Evolutionary conservation across 2,888 invertebrate genomes (phyloP).

Genomic region (Eudasyphora cyanicolor): DNA sequence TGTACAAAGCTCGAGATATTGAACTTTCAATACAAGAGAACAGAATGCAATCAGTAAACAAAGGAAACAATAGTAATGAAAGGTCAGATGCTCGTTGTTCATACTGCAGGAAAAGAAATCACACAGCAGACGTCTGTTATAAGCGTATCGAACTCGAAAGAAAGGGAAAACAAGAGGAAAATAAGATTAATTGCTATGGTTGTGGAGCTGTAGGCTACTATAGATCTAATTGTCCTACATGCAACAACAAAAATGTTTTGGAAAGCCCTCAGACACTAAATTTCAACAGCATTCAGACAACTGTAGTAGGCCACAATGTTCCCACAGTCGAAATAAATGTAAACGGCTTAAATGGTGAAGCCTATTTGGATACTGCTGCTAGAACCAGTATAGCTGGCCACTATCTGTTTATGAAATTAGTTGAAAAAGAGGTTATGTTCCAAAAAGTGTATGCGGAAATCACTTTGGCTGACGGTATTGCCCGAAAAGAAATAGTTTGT

Average conservation of each 20-base stretch:
- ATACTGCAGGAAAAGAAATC: slow-evolving; percentile 35
- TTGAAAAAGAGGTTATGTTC: too few species aligned
- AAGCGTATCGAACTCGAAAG: too few species aligned
- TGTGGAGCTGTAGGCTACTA: slow-evolving; percentile 39
- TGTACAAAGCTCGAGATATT: too few species aligned
- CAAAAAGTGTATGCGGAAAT: slow-evolving; percentile 55
- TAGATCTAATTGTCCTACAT: slow-evolving; percentile 41
- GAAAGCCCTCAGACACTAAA: slow-evolving; percentile 24
- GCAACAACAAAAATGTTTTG: slow-evolving; percentile 19
- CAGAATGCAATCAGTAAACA: too few species aligned
- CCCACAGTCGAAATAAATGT: slow-evolving; percentile 56
- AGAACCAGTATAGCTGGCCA: slow-evolving; percentile 60
- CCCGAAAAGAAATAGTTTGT: slow-evolving; percentile 34
- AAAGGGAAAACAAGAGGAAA: slow-evolving; percentile 24
- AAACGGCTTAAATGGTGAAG: slow-evolving; percentile 48
- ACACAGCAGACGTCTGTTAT: too few species aligned
- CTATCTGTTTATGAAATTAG: too few species aligned
- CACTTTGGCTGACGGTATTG: slow-evolving; percentile 52
- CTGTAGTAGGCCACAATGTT: slow-evolving; percentile 49
- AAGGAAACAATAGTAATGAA: too few species aligned
- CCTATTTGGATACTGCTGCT: slow-evolving; percentile 61
- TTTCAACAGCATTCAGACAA: slow-evolving; percentile 36
- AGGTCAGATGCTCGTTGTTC: background rate
- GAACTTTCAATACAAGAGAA: too few species aligned
- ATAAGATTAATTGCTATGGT: slow-evolving; percentile 32